Base-by-base conservation (phyloP, 2,113 vertebrate species). In the Strix aluco region DNA sequence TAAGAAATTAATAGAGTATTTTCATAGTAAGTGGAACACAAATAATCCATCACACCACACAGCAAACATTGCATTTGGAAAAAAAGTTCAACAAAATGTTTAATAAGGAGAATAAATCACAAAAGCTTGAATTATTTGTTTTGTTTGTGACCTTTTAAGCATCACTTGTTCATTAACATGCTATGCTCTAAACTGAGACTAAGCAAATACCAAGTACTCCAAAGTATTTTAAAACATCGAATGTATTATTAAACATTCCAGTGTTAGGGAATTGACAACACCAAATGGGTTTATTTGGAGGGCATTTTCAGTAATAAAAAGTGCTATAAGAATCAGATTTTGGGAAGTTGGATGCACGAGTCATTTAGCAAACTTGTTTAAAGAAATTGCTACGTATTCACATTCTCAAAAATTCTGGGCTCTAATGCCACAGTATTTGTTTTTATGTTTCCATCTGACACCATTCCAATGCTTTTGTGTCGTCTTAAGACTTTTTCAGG, bases 131-230 rank as follows among this genome's bases (percentile, higher is more conserved):
- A 63, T 70, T 75, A 79, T 54, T 94, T 91, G 77, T 36, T 95
- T 80, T 63, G 32, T 79, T 82, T 91, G 75, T 89, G 90, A 95
- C 92, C 85, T 96, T 97, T 96, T 77, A 93, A 94, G 92, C 83
- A 66, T 92, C 42, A 44, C 30, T 88, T 89, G 40, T 61, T 96
- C 93, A 81, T 89, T 85, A 96, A 57, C 57, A 81, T 55, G 32
- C 46, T 70, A 73, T 5, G 21, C 67, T 91, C 54, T 51, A 85
- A 77, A 67, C 36, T 30, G 32, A 83, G 47, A 89, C 54, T 59
- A 83, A 82, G n/a, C 72, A 96, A 92, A 96, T 42, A 79, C 3
- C 66, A 94, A 81, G 67, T 77, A 46, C 62, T 69, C 15, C 20
- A 61, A 59, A 73, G 66, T 29, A 54, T 72, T 90, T 77, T 49